Evolutionary conservation across 2,797 vertebrate genomes (phyloP), one percentile per base, ranked within the genome.

Genomic region (Alexandromys oeconomus): DNA sequence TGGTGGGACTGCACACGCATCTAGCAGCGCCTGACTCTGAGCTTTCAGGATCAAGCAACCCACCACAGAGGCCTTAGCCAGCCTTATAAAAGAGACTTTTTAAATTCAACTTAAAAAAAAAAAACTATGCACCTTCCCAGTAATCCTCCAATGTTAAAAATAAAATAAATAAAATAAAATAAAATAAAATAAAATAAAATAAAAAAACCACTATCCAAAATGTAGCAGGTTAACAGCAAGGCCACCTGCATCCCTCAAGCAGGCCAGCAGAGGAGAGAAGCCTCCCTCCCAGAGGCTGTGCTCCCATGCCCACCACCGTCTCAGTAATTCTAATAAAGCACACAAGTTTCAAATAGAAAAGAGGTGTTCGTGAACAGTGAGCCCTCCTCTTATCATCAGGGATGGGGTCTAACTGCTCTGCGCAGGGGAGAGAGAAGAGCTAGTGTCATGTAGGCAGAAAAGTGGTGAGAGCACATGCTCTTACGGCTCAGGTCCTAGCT

Each of bases 291-390:
- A 73, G 61, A 81, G 71, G 78, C 51, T 51, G 73, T 21, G 43
- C 23, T 59, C 31, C 67, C 82, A 25, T 1, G 31, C 27, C 46
- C 92, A 94, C 76, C 51, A 89, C 81, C 37, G n/a, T 61, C 82
- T 76, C 40, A 23, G 37, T 25, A 95, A 89, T 80, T 95, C 91
- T 77, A 92, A 79, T 73, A 65, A 94, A 94, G 96, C 76, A 94
- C 23, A 31, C 71, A 81, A 43, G 76, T 51, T 95, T 63, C 59
- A 63, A 89, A 82, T 59, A 79, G 51, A 97, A 95, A 46, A 91
- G 92, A 93, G 40, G 91, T 67, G 76, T 46, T 81, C 91, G 59
- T 74, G 77, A 90, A 57, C 85, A 96, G 73, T 3, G 67, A 80
- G 69, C 77, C 48, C 80, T 80, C 65, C 69, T 79, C 80, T 92